phyloP scores from a whole-genome alignment of 1,140 invertebrate species.

The Odontomachus brunneus region DNA sequence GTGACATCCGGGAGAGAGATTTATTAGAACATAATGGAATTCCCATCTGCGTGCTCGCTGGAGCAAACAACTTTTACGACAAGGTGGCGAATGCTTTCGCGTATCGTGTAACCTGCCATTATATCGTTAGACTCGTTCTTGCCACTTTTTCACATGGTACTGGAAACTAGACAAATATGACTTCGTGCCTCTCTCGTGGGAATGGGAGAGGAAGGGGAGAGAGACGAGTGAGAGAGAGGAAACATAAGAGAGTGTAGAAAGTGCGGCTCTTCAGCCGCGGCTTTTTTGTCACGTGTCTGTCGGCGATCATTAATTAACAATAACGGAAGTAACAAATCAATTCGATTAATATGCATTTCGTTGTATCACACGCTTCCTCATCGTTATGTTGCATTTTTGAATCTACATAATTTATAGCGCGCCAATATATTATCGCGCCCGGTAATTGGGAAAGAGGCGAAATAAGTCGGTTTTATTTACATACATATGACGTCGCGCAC shows the following conservation, averaged over 20 bases:
- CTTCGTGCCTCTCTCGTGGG: neutral
- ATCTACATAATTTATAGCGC: too few relatives aligned
- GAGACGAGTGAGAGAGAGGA: neutral
- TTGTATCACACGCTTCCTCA: too few relatives aligned
- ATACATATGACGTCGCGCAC: too few relatives aligned
- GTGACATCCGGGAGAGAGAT: too few relatives aligned
- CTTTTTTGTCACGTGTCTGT: too few relatives aligned
- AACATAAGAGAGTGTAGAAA: neutral
- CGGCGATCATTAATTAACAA: too few relatives aligned
- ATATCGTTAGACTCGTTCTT: slow-evolving; percentile 17
- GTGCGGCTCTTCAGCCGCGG: neutral
- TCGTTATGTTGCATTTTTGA: too few relatives aligned
- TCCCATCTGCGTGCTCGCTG: neutral
- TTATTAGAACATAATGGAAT: neutral
- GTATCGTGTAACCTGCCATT: neutral
- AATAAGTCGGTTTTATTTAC: too few relatives aligned
- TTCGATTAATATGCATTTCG: too few relatives aligned
- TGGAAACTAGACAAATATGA: neutral
- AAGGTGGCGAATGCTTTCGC: neutral
- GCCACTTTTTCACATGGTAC: neutral
- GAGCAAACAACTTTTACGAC: neutral
- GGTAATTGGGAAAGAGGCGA: too few relatives aligned
- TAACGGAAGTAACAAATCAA: too few relatives aligned
- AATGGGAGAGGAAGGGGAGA: neutral
- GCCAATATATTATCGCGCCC: too few relatives aligned